phyloP scores from a whole-genome alignment of 2,797 vertebrate species.

The Loriculus beryllinus region DNA sequence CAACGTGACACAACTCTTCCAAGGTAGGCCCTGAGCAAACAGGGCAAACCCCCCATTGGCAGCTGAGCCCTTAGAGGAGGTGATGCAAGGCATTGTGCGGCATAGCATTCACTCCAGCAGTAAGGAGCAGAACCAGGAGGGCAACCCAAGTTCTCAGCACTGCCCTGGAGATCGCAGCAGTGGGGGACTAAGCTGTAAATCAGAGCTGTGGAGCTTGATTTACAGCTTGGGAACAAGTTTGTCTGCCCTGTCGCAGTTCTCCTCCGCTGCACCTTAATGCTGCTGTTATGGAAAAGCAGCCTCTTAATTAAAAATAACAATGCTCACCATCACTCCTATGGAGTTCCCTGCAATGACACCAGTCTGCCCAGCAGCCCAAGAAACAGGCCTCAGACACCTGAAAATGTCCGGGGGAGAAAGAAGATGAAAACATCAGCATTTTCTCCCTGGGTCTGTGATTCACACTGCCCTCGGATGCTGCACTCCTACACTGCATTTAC shows the following conservation, averaged over 20 bases:
- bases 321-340: not conserved
- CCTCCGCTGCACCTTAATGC: rapidly evolving
- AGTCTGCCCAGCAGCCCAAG: not conserved
- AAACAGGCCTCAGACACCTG: not conserved
- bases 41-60: rapidly evolving
- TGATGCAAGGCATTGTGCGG: rapidly evolving
- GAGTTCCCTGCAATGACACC: not conserved
- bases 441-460: not conserved
- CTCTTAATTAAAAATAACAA: slow-evolving; percentile 15
- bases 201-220: not conserved
- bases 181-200: not conserved
- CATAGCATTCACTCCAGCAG: rapidly evolving
- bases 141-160: not conserved
- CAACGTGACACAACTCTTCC: rapidly evolving
- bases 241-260: not conserved
- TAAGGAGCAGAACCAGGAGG: not conserved
- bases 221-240: not conserved
- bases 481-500: rapidly evolving
- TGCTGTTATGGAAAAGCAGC: not conserved
- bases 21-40: not conserved
- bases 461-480: rapidly evolving
- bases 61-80: not conserved
- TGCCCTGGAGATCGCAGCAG: rapidly evolving
- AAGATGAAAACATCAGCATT: rapidly evolving
- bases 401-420: not conserved